Base-by-base conservation (phyloP, 2,113 vertebrate species). In the Fregata magnificens region DNA sequence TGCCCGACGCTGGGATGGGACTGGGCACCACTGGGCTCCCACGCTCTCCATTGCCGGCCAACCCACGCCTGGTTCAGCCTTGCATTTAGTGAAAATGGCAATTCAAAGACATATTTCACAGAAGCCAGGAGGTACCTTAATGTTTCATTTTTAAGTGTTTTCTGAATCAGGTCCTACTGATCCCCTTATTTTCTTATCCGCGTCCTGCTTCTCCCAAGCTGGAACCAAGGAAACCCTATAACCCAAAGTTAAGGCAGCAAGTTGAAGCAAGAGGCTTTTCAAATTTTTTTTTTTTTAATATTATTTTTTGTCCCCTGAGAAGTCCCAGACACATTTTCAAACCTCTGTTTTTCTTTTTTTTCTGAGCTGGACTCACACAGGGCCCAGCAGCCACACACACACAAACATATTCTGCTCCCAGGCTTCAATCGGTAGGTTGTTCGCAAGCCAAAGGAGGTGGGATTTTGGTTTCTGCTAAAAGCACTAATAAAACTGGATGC, bases 401-500 rank as follows among this genome's bases (percentile, higher is more conserved):
- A 77, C 45, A 14, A 13, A 65, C 6, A 72, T 2, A 63, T 56
- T 76, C 95, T 82, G 96, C 88, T 84, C 89, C 81, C 82, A 93
- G 62, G 56, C 84, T 91, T 96, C 95, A 93, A 91, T 85, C 28
- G 5, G 82, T 9, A 86, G 91, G 87, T 61, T 96, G 96, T 95
- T 87, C 6, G 13, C 78, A 32, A 80, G 93, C 95, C 95, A 97
- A 61, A 93, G 53, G 96, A 95, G 94, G 92, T 92, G 92, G 96
- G 96, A 91, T 90, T 70, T 71, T 61, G 62, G 49, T 85, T 94
- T 82, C 79, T 93, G 87, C 74, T 88, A 61, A 53, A 84, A 76
- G 73, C 87, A 45, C 93, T 90, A 90, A 94, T 96, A 74, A 88
- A 94, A 82, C 53, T 70, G 85, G 92, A 76, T 65, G 84, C 29